Evolutionary conservation across 35 echinoderm and acorn worm species (phyloP), one percentile per base, ranked within the genome.

Genomic region (Anneissia japonica): DNA sequence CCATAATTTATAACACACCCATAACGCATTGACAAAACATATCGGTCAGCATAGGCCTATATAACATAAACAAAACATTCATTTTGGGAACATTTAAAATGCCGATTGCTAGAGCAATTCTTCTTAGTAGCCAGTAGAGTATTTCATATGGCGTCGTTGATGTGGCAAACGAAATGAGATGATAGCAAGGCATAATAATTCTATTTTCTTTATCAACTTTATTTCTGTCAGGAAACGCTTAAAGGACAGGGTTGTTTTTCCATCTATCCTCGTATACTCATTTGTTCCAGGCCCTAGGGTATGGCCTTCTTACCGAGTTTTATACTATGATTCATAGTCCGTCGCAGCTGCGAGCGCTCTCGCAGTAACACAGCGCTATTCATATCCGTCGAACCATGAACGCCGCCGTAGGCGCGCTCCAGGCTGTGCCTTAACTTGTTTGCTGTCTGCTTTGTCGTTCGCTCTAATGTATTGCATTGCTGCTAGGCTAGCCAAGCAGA

Each of bases 301-400:
- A 64, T 64, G 51, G 51, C 51, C 51, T 64, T 64, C 51, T 64
- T 64, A 64, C 51, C 51, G 51, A 64, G 51, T 64, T 64, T 64
- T 64, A 16, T 64, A 64, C 51, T 19, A 64, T 64, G 51, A 64
- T 64, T 64, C 51, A 64, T 64, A 64, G 11, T 64, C 51, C 10
- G 21, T 64, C 7, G 51, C 51, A 64, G 51, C 51, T 64, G 51
- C 51, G 51, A 64, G 51, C 51, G 51, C 51, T 64, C 51, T 64
- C 51, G 26, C 51, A 64, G 51, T 64, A 64, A 64, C 51, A 64
- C 9, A 64, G 26, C 51, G 40, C 51, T 26, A 64, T 64, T 64
- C 51, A 64, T 64, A 64, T 64, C 51, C 51, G 51, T 64, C 51
- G 51, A 64, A 64, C 51, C 51, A 64, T 64, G 51, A 64, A 64